Evolutionary conservation across 1,140 invertebrate genomes (phyloP), one percentile per base, ranked within the genome.

Genomic region (Pseudomyrmex pallidus): DNA sequence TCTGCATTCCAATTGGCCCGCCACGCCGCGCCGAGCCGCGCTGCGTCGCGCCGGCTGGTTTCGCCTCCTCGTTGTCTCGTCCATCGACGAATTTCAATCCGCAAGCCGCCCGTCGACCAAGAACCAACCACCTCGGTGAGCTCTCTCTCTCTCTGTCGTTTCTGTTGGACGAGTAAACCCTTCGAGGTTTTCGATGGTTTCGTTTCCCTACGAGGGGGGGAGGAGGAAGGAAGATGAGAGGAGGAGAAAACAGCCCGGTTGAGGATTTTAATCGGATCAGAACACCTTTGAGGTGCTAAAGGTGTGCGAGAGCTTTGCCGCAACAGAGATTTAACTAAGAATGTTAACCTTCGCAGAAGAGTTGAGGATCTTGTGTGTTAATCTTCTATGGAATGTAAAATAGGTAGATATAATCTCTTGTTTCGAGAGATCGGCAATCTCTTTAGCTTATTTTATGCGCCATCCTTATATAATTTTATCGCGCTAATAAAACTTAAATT

Each of bases 1-100:
- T 94, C 93, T 92, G 91, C 93, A 94, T 94, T 94, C 93, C 93
- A 92, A 94, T 94, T 94, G 93, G 93, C 90, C 91, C 70, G 91
- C 84, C 70, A 67, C 66, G 54, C 59, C 61, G 73, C 62, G 70
- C 77, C 67, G 61, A 15, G 66, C 57, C 48, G 74, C 13, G 50
- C 50, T 52, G 62, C 67, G 80, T 54, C 68, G 85, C 70, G 50
- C 17, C 63, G 76, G 2, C 64, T 48, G 3, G 54, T 48, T 76
- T 35, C 35, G 35, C 35, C 74, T 48, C 25, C 48, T 76, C 48
- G 73, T 78, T 54, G 35, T 56, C 82, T 63, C 85, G 64, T 73
- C 68, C 63, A 89, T 89, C 88, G 86, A 87, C 87, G 84, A 89
- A 89, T 86, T 87, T 87, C 88, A 89, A 89, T 89, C 85, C 85